Evolutionary conservation across 2,797 vertebrate species (phyloP), one percentile per base, ranked within the genome.

Genomic region (Malurus splendens): DNA sequence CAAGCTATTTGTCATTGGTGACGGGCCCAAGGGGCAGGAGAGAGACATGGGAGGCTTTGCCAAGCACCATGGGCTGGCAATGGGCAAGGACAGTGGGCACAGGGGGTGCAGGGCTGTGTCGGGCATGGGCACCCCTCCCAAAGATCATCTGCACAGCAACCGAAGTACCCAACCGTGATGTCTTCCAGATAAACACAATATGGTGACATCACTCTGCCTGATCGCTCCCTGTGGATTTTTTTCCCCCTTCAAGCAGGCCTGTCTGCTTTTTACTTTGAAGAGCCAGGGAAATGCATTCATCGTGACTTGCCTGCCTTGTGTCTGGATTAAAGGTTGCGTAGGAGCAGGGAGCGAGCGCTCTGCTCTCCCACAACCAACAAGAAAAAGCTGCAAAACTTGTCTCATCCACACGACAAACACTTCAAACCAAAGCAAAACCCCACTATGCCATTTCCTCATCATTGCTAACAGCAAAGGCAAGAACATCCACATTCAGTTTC

Each of bases 321-420:
- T 27, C 87, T 92, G 41, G 62, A 93, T 93, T 67, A 92, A 74
- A 94, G 93, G 94, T 65, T 93, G 82, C 36, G 0, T 36, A 90
- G 90, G 67, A 95, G 93, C 84, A 65, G 28, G 33, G 74, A 89
- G 18, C 1, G 0, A 90, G 85, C 67, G 15, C 73, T 86, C 45
- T 0, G 27, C 82, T 92, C 76, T 78, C 84, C 85, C 4, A 0
- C 62, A 86, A 56, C 25, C 82, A 74, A 32, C 32, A 60, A 47
- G 52, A 48, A 80, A 55, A 57, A 62, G 70, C 76, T 65, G 79
- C 54, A 85, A 66, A 92, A 93, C 83, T 88, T 56, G 77, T 75
- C 82, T 89, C 59, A 52, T 70, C 48, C 66, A 42, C 22, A 23
- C 1, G 7, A 65, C 19, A 30, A 86, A 38, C 24, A 28, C 8